phyloP scores from a whole-genome alignment of 2,888 invertebrate genomes.

The Macaria notata region DNA sequence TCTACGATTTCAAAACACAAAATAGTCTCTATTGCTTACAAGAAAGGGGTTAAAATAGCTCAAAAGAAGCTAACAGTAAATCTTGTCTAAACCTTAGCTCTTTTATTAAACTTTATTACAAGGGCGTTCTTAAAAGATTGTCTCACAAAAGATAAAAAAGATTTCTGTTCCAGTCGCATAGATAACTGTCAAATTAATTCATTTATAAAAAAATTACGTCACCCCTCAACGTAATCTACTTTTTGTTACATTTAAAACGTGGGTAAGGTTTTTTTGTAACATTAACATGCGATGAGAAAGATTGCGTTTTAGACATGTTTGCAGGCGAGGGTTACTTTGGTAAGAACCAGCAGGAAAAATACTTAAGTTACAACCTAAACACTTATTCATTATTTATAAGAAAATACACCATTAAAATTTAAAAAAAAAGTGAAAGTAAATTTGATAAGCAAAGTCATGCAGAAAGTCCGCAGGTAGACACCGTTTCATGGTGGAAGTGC shows the following conservation, averaged over 20 bases:
- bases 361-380: no score
- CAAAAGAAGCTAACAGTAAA: conserved; percentile 4
- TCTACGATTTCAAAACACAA: neutral
- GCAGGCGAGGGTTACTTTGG: no score
- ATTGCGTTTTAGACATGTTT: no score
- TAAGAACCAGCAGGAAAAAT: no score
- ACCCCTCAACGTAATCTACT: conserved; percentile 65
- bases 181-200: conserved; percentile 66
- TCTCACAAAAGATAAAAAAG: conserved; percentile 33
- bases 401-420: no score
- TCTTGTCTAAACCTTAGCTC: conserved; percentile 28
- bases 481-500: no score
- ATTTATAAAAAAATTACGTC: conserved; percentile 47
- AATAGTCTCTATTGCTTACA: conserved; percentile 12
- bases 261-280: conserved; percentile 48
- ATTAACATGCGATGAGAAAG: no score
- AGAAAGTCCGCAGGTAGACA: no score
- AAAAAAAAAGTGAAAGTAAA: no score
- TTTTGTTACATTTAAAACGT: conserved; percentile 63
- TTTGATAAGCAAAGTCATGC: no score
- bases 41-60: conserved; percentile 1
- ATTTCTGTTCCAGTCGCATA: conserved; percentile 51
- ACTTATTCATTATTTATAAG: no score
- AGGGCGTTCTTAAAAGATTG: conserved; percentile 58
- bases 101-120: conserved; percentile 50